These are phyloP conservation scores for Penaeus indicus DNA, from an alignment of 1,140 invertebrate genomes.

Conservation along the genomic window DNA sequence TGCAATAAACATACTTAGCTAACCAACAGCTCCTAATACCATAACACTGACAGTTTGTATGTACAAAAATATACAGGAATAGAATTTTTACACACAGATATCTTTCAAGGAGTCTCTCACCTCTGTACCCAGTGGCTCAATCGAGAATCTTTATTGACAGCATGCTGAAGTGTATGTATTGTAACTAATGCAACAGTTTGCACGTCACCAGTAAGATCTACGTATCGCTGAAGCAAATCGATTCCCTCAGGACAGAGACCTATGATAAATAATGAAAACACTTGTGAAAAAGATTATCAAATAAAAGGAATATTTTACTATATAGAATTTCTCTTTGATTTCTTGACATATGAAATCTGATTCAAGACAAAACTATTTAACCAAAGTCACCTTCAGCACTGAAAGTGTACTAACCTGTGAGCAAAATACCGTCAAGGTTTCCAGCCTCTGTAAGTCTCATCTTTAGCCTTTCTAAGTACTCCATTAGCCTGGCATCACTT, in stretches of 20 bases:
- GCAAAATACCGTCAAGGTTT: constrained; percentile 86
- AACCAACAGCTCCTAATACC: too few species aligned
- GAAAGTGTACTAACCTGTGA: constrained; percentile 78
- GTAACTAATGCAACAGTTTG: constrained; percentile 89
- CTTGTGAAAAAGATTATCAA: too few species aligned
- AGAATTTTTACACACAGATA: too few species aligned
- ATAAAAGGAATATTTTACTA: too few species aligned
- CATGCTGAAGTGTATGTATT: constrained; percentile 76
- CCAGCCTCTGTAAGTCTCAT: constrained; percentile 81
- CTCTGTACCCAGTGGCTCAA: constrained; percentile 82
- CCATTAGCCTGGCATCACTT: constrained; percentile 82
- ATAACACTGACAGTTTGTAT: too few species aligned
- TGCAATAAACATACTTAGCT: too few species aligned
- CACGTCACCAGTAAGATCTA: constrained; percentile 92
- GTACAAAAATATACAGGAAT: background rate
- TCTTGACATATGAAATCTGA: too few species aligned
- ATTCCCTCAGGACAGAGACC: constrained; percentile 81
- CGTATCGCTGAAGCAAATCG: constrained; percentile 86
- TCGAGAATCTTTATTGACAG: constrained; percentile 71
- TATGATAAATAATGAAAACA: constrained; percentile 67
- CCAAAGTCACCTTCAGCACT: background rate
- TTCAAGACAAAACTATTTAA: background rate
- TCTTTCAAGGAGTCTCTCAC: constrained; percentile 69
- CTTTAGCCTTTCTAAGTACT: constrained; percentile 82
- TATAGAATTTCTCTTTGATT: too few species aligned